These are phyloP conservation scores for Esox lucius DNA, from an alignment of 2,797 vertebrate species.

Conservation along the genomic window DNA sequence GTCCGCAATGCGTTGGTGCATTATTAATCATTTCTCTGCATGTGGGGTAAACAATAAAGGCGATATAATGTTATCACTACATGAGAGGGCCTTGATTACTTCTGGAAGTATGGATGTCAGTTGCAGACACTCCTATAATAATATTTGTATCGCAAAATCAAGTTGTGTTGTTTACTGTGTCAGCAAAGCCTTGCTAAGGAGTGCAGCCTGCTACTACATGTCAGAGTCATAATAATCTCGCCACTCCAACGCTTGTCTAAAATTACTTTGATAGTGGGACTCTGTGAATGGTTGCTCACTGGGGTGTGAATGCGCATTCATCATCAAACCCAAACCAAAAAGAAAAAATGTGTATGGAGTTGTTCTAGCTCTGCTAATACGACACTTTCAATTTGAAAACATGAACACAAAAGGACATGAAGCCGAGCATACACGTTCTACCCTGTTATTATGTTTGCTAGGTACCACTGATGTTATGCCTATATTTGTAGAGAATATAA, in stretches of 20 bases:
- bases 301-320: not conserved
- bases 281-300: not conserved
- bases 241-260: not conserved
- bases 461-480: not conserved
- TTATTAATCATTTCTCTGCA: too few relatives aligned
- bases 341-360: not conserved
- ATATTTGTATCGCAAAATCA: not conserved
- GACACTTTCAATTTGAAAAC: not conserved
- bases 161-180: not conserved
- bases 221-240: not conserved
- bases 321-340: not conserved
- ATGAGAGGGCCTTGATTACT: too few relatives aligned
- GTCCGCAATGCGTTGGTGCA: too few relatives aligned
- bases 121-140: not conserved
- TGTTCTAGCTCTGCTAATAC: not conserved
- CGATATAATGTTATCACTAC: too few relatives aligned
- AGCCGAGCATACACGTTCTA: not conserved
- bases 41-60: too few relatives aligned
- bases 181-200: not conserved
- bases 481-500: not conserved
- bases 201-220: not conserved
- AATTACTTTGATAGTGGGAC: not conserved
- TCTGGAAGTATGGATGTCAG: too few relatives aligned
- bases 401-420: not conserved
- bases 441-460: not conserved